Evolutionary conservation across 2,888 invertebrate genomes (phyloP).

Genomic region (Schizaphis graminum): DNA sequence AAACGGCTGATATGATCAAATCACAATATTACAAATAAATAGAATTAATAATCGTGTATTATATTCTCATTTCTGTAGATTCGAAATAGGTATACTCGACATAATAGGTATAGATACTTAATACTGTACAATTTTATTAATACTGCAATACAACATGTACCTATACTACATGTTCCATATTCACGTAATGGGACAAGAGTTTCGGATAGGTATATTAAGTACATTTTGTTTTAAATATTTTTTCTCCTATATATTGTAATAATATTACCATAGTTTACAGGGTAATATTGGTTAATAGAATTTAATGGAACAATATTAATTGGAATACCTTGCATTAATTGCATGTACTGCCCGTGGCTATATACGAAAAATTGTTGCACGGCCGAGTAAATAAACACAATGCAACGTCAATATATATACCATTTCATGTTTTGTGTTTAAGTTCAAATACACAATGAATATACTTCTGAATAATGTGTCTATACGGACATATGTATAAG

Average conservation of each 20-base stretch:
- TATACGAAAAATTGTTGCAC: background rate
- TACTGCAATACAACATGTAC: too few relatives aligned
- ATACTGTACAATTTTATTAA: background rate
- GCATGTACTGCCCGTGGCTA: background rate
- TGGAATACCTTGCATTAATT: background rate
- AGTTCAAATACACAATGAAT: background rate
- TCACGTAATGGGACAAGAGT: background rate
- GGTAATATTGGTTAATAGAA: conserved; percentile 1
- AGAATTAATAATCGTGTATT: background rate
- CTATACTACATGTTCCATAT: background rate
- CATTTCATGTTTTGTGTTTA: conserved; percentile 5
- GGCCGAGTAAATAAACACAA: conserved; percentile 19
- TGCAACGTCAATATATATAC: background rate
- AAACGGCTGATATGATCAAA: background rate
- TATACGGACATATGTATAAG: background rate
- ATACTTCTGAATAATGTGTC: background rate
- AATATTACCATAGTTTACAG: background rate
- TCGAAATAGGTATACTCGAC: background rate
- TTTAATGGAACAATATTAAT: background rate
- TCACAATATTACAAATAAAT: background rate
- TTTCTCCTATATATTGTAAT: background rate
- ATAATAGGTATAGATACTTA: background rate
- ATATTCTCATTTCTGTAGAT: background rate
- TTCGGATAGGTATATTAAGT: background rate
- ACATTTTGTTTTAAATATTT: background rate